Percentiles rank a stretch among this genome's conserved stretches.
Evolutionary conservation across 2,113 vertebrate species (phyloP).

Genomic region (Sus scrofa): T2T-Sscrofa CM000825.6:65632501-65633000

Average conservation of each 20-base stretch:
- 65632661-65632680: background rate
- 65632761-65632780: background rate
- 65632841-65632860: background rate
- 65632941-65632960: background rate
- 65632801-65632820: background rate
- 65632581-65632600: slow-evolving; percentile 80
- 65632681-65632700: background rate
- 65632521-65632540: slow-evolving; percentile 73
- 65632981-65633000: background rate
- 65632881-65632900: background rate
- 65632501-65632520: slow-evolving; percentile 52
- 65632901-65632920: background rate
- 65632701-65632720: background rate
- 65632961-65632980: background rate
- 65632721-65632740: background rate
- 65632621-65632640: slow-evolving; percentile 76
- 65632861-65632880: background rate
- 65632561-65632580: slow-evolving; percentile 84
- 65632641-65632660: slow-evolving; percentile 76
- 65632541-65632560: slow-evolving; percentile 80
- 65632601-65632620: slow-evolving; percentile 72
- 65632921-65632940: background rate
- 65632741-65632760: background rate
- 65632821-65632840: background rate
- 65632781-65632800: background rate